Base-by-base conservation (phyloP, 2,113 vertebrate species). In the Silurus meridionalis region DNA sequence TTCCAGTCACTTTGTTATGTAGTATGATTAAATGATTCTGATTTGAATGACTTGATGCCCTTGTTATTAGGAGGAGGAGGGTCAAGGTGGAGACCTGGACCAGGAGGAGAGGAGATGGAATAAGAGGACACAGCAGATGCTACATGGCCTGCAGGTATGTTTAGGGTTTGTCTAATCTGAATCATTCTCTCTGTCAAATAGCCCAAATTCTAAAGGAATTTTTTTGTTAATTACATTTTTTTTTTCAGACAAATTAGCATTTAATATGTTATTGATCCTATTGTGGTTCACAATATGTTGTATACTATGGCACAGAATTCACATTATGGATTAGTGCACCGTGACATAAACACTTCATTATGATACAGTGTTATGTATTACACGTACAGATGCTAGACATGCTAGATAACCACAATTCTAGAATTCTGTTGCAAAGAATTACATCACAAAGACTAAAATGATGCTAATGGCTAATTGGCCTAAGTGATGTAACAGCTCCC, bases 41-140 rank as follows among this genome's bases (percentile, higher is more conserved):
- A n/a, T 64, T 2, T 78, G 83, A 37, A 74, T 60, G 61, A 28
- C 17, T 58, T 79, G 17, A 23, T 80, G 19, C 28, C 9, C 17
- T 80, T 72, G 2, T 89, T 58, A 79, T 89, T 89, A 99, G 98
- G 97, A 99, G 50, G 98, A 98, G 92, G 98, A 99, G 0, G 96
- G 96, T 60, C 97, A 97, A 4, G 96, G 93, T 78, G 97, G 97
- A 93, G 97, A 99, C 90, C 98, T 99, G 90, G 98, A 99, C 93
- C 98, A 99, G 89, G 98, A 99, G 90, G 98, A 99, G 93, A 97
- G 97, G 90, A 95, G 97, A 64, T 99, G 98, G 98, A 99, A 99
- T 93, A 99, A 99, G 94, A 97, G 98, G 89, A 99, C 98, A 82
- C 98, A 99, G 83, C 98, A 99, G 93, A 99, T 99, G 98, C 96